Base-by-base conservation (phyloP, 1,140 invertebrate genomes). In the Andricus grossulariae region DNA sequence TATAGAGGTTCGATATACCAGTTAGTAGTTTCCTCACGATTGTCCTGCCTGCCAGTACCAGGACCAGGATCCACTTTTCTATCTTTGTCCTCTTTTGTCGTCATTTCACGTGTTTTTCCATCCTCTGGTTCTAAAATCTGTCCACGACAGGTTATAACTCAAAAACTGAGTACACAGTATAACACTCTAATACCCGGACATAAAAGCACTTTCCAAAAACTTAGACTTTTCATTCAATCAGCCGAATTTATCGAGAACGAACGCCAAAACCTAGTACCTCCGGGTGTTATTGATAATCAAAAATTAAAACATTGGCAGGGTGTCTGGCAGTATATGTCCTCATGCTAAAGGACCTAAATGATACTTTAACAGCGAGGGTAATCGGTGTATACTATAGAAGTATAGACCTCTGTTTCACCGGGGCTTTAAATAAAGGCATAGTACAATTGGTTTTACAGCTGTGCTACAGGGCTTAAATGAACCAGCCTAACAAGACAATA, bases 21-120 rank as follows among this genome's bases (percentile, higher is more conserved):
- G 60, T 66, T 66, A n/a, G 60, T 32, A 66, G 60, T 66, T 25
- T 25, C 21, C 60, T 66, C 32, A 66, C 60, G 60, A 66, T 39
- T 66, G 60, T 66, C 60, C 16, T 32, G 39, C 8, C 39, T 45
- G 39, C 39, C 39, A 25, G 39, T 16, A 32, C 60, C 32, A 16
- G 60, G 13, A n/a, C 12, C 57, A 32, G 57, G 25, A 32, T 32
- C 21, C 55, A 21, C 21, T 15, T 13, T 66, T 66, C 60, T 16
- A 60, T 60, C 57, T 60, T 60, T 60, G 21, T 66, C 13, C 8
- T 45, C 11, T 66, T 66, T n/a, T 66, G 5, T 66, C n/a, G 10
- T 57, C 19, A 13, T 25, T 55, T 66, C 21, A 32, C 13, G 21
- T 13, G 6, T 32, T 32, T 57, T 57, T 66, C 3, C n/a, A 54